Evolutionary conservation across 2,888 invertebrate species (phyloP).

Genomic region (Latrodectus elegans): DNA sequence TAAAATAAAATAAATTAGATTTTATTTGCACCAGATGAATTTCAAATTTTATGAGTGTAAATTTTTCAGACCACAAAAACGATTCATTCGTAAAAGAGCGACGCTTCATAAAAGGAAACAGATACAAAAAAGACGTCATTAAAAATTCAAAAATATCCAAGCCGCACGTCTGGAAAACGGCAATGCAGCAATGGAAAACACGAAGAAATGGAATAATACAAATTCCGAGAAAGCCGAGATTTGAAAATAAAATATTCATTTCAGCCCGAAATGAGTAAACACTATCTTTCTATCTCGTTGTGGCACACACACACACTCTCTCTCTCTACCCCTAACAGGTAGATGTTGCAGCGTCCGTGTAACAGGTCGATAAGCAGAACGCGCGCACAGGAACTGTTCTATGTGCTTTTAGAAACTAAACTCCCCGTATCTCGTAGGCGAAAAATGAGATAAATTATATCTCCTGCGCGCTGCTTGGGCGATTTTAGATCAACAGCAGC

Average conservation of each 20-base stretch:
- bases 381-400: not conserved
- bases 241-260: constrained; percentile 69
- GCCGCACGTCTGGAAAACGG: not conserved
- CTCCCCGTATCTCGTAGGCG: not conserved
- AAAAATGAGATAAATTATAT: not conserved
- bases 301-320: not conserved
- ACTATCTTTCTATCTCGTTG: constrained; percentile 47
- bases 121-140: constrained; percentile 17
- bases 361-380: constrained; percentile 59
- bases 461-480: not conserved
- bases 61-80: too few relatives aligned
- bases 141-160: constrained; percentile 38
- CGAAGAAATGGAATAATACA: constrained; percentile 54
- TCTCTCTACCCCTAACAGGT: constrained; percentile 39
- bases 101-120: not conserved
- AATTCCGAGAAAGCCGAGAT: constrained; percentile 60
- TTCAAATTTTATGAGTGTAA: too few relatives aligned
- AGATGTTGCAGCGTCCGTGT: constrained; percentile 41
- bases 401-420: constrained; percentile 11
- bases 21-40: too few relatives aligned
- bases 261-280: constrained; percentile 67
- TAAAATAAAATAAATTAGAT: too few relatives aligned
- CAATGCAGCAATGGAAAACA: not conserved
- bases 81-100: not conserved
- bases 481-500: too few relatives aligned